These are phyloP conservation scores for Taenaris catops DNA, from an alignment of 2,888 invertebrate species.

Conservation along the genomic window DNA sequence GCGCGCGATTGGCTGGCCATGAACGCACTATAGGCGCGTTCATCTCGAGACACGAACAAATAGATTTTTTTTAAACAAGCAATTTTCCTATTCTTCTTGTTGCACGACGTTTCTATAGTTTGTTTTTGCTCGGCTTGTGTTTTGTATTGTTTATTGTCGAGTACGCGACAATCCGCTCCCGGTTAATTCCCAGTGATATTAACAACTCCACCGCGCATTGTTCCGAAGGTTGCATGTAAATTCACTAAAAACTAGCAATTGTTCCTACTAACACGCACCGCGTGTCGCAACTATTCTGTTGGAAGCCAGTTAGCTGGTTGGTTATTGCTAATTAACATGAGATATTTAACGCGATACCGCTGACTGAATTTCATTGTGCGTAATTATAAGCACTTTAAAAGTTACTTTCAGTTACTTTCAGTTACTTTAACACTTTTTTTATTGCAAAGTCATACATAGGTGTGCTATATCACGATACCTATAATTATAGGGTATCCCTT, in stretches of 20 bases:
- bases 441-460: too few relatives aligned
- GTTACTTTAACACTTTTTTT: conserved; percentile 4
- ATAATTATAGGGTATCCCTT: too few relatives aligned
- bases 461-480: too few relatives aligned
- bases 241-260: conserved; percentile 67
- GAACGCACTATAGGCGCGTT: conserved; percentile 64
- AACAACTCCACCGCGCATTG: conserved; percentile 59
- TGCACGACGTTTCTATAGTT: conserved; percentile 70
- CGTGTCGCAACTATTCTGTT: conserved; percentile 37
- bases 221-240: conserved; percentile 57
- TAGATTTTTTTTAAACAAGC: conserved; percentile 77
- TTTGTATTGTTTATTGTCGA: conserved; percentile 76
- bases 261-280: conserved; percentile 53
- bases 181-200: conserved; percentile 73
- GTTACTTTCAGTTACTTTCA: conserved; percentile 1
- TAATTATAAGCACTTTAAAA: conserved; percentile 29
- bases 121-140: conserved; percentile 69
- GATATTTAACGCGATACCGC: conserved; percentile 39
- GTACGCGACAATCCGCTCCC: conserved; percentile 69
- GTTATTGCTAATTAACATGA: conserved; percentile 58
- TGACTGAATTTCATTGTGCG: conserved; percentile 36
- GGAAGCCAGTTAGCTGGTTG: conserved; percentile 30
- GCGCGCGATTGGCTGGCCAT: conserved; percentile 57
- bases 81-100: conserved; percentile 80
- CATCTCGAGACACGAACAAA: conserved; percentile 74